phyloP scores from a whole-genome alignment of 2,113 vertebrate species.

The Bubo bubo region DNA sequence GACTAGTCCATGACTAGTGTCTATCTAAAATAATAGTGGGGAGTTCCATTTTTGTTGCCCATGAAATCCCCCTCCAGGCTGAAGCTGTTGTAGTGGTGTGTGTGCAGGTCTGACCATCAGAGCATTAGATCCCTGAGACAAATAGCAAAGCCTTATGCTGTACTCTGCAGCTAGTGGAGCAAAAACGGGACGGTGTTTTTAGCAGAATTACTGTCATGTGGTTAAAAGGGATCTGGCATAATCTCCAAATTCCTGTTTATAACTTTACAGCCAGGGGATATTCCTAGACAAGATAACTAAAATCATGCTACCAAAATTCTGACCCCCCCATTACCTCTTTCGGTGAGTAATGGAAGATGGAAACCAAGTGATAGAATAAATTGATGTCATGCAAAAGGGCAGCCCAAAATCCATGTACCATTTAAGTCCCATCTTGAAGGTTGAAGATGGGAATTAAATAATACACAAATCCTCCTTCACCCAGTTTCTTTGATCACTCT shows the following conservation, averaged over 20 bases:
- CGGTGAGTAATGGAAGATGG: background rate
- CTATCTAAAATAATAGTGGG: background rate
- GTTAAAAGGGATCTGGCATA: background rate
- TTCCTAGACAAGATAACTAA: background rate
- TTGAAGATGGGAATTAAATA: background rate
- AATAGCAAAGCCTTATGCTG: background rate
- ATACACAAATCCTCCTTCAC: background rate
- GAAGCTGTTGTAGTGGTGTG: background rate
- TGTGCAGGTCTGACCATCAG: background rate
- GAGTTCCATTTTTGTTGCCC: background rate
- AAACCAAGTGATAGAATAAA: background rate
- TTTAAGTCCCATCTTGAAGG: background rate
- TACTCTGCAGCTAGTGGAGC: background rate
- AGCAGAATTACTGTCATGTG: background rate
- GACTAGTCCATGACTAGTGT: background rate
- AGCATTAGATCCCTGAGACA: background rate
- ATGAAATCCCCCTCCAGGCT: background rate
- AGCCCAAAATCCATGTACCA: background rate
- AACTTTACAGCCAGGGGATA: background rate
- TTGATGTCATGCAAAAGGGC: background rate
- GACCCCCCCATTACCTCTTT: background rate
- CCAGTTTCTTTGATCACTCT: background rate
- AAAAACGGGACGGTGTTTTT: background rate
- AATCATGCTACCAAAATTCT: background rate
- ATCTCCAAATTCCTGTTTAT: background rate